These are phyloP conservation scores for Paracentrotus lividus DNA, from an alignment of 53 echinoderm and acorn worm species.

Conservation along the genomic window DNA sequence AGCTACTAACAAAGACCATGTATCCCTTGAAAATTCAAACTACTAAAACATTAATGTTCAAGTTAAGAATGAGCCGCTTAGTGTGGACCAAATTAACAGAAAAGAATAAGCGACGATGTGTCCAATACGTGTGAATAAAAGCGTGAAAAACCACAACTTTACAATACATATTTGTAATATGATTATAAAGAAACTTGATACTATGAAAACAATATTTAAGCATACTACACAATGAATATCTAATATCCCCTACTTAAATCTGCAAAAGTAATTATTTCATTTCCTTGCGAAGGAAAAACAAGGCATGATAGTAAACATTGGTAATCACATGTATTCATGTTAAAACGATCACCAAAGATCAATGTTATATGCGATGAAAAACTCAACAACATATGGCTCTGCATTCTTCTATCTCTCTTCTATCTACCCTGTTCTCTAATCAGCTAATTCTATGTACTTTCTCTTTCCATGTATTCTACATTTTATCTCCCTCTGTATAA, in stretches of 20 bases:
- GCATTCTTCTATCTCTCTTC: not conserved
- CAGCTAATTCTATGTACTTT: not conserved
- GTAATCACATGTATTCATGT: not conserved
- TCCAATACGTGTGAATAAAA: not conserved
- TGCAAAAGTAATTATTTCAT: not conserved
- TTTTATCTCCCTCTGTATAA: not conserved
- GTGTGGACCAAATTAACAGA: too few species aligned
- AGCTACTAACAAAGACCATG: too few species aligned
- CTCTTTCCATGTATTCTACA: not conserved
- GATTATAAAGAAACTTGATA: too few species aligned
- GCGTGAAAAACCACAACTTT: not conserved
- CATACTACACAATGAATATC: too few species aligned
- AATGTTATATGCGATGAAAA: slow-evolving; percentile 3
- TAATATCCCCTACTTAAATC: too few species aligned
- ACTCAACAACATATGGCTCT: not conserved
- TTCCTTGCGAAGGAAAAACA: not conserved
- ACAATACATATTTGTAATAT: not conserved
- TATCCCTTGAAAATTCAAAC: too few species aligned
- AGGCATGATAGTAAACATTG: not conserved
- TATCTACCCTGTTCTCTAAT: not conserved
- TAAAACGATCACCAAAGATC: not conserved
- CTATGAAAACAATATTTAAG: too few species aligned
- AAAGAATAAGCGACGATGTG: too few species aligned
- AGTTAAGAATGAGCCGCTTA: too few species aligned
- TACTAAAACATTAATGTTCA: too few species aligned